phyloP scores from a whole-genome alignment of 2,113 vertebrate genomes.

The Muntiacus muntjak region DNA sequence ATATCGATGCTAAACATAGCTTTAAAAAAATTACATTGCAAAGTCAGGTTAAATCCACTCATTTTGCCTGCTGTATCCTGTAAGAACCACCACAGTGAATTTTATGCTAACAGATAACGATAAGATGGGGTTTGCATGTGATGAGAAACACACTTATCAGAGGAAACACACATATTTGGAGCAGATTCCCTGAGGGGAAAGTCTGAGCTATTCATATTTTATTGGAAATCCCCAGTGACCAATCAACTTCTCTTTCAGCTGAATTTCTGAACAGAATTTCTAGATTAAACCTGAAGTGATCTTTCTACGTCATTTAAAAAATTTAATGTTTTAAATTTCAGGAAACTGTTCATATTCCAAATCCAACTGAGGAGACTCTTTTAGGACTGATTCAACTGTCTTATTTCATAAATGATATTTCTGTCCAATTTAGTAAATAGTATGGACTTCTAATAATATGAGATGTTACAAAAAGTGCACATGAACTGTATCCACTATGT shows the following conservation, averaged over 20 bases:
- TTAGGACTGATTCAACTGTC: neutral
- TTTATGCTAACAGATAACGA: neutral
- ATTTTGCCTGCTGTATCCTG: neutral
- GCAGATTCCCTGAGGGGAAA: neutral
- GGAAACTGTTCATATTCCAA: neutral
- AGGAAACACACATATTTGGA: constrained; percentile 16
- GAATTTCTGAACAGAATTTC: constrained; percentile 23
- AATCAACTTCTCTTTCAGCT: neutral
- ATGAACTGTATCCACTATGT: neutral
- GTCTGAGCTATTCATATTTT: neutral
- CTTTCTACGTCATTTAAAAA: neutral
- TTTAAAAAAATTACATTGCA: neutral
- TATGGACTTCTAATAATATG: neutral
- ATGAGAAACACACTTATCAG: neutral
- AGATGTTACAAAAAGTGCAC: neutral
- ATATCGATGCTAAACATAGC: neutral
- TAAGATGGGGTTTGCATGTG: neutral
- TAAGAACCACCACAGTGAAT: neutral
- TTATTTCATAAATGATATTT: neutral
- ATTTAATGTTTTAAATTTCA: constrained; percentile 21
- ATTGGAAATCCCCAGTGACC: constrained; percentile 6
- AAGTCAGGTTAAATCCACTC: neutral
- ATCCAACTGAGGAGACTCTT: neutral
- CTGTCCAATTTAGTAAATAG: constrained; percentile 6
- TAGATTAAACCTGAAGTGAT: neutral